phyloP scores from a whole-genome alignment of 2,888 invertebrate genomes.

The Mesochorus sp. region DNA sequence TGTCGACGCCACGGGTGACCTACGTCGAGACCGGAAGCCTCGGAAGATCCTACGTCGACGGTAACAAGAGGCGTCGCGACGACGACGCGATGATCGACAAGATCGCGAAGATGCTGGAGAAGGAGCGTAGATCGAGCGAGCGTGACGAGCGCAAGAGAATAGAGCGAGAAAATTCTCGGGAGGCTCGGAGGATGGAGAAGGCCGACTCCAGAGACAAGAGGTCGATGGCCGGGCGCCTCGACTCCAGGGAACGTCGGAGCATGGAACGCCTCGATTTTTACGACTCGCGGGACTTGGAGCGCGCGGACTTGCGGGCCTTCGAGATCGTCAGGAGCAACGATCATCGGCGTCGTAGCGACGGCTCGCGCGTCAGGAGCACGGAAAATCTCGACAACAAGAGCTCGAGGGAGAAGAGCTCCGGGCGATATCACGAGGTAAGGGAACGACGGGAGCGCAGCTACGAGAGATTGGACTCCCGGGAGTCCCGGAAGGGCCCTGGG shows the following conservation, averaged over 20 bases:
- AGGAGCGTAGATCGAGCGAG: conserved; percentile 67
- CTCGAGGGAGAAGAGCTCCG: conserved; percentile 61
- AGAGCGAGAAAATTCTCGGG: conserved; percentile 74
- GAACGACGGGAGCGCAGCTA: conserved; percentile 71
- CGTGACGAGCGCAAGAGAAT: conserved; percentile 75
- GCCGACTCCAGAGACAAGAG: conserved; percentile 71
- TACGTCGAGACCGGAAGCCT: conserved; percentile 79
- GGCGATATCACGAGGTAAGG: conserved; percentile 61
- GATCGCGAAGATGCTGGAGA: conserved; percentile 71
- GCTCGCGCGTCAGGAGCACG: conserved; percentile 71
- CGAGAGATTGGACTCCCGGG: conserved; percentile 73
- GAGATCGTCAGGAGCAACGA: no score
- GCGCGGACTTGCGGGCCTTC: conserved; percentile 69
- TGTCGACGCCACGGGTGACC: conserved; percentile 64
- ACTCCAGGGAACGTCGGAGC: conserved; percentile 70
- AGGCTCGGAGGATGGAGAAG: conserved; percentile 69
- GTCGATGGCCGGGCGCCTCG: conserved; percentile 71
- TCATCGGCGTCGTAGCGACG: conserved; percentile 76
- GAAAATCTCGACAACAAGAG: conserved; percentile 72
- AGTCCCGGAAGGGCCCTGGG: conserved; percentile 65
- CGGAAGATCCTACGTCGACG: conserved; percentile 71
- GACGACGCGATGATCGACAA: conserved; percentile 71
- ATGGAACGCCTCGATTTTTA: conserved; percentile 69
- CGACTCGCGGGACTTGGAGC: conserved; percentile 66
- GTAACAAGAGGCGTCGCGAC: conserved; percentile 72